These are phyloP conservation scores for Ectobius pallidus DNA, from an alignment of 2,888 invertebrate species.

Conservation along the genomic window DNA sequence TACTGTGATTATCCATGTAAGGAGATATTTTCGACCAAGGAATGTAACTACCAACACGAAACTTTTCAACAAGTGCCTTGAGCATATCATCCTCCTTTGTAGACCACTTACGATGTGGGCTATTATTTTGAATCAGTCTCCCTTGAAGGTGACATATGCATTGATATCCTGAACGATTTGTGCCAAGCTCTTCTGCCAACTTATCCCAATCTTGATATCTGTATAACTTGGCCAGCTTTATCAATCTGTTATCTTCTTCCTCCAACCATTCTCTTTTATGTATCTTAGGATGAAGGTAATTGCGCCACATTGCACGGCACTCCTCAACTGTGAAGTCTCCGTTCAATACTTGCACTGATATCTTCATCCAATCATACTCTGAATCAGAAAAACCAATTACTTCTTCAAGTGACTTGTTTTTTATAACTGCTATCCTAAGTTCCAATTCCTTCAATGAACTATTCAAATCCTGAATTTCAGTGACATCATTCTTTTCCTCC, in stretches of 20 bases:
- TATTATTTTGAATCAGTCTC: constrained; percentile 53
- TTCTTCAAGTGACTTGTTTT: not conserved
- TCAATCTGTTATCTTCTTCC: constrained; percentile 12
- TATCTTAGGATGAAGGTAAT: constrained; percentile 13
- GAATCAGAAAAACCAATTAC: not conserved
- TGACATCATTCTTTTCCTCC: not conserved
- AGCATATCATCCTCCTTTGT: constrained; percentile 71
- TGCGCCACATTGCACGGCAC: constrained; percentile 17
- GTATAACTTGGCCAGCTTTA: not conserved
- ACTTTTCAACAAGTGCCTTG: constrained; percentile 64
- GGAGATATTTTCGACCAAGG: constrained; percentile 75
- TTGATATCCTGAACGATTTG: constrained; percentile 53
- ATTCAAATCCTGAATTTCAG: not conserved
- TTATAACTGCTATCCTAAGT: not conserved
- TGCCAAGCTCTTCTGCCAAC: constrained; percentile 57
- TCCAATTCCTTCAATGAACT: not conserved
- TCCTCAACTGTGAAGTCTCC: constrained; percentile 2
- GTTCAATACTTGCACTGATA: constrained; percentile 20
- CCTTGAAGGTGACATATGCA: constrained; percentile 61
- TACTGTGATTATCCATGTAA: constrained; percentile 67
- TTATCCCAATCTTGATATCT: constrained; percentile 28
- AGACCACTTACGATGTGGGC: constrained; percentile 60
- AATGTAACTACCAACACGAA: constrained; percentile 68
- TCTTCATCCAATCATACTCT: constrained; percentile 33
- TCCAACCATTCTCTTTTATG: not conserved